Evolutionary conservation across 1,140 invertebrate species (phyloP).

Genomic region (Heliconius himera): DNA sequence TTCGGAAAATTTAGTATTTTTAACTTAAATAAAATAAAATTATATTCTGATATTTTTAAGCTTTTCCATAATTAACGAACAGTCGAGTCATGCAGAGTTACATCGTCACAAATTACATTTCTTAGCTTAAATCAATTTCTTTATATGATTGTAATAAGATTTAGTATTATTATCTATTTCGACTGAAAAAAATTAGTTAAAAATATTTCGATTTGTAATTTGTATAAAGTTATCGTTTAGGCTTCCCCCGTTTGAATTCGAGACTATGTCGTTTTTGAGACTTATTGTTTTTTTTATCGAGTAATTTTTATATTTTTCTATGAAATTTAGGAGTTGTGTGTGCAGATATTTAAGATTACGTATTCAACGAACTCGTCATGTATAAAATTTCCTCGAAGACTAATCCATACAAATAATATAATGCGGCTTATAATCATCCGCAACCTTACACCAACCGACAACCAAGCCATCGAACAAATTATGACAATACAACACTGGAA

Average conservation of each 20-base stretch:
- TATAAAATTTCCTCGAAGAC: constrained; percentile 22
- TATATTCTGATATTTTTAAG: not conserved
- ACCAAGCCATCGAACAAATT: constrained; percentile 1
- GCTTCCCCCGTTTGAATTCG: constrained; percentile 1
- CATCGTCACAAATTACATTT: not conserved
- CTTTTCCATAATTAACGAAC: not conserved
- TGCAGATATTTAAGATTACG: not conserved
- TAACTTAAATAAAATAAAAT: not conserved
- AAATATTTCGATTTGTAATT: not conserved
- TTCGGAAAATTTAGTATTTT: constrained; percentile 5
- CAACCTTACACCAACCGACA: constrained; percentile 12
- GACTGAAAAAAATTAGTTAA: not conserved
- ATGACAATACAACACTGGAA: constrained; percentile 12
- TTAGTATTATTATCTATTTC: constrained; percentile 7
- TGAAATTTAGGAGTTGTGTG: not conserved
- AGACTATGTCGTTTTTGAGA: not conserved
- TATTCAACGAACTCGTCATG: constrained; percentile 10
- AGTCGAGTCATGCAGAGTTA: not conserved
- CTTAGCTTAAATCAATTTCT: not conserved
- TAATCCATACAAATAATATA: constrained; percentile 17
- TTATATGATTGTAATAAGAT: not conserved
- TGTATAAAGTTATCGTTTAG: constrained; percentile 5
- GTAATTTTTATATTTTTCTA: constrained; percentile 6
- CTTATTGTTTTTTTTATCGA: not conserved
- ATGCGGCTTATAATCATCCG: constrained; percentile 23